These are phyloP conservation scores for Toxostoma redivivum DNA, from an alignment of 2,113 vertebrate species.

Conservation along the genomic window DNA sequence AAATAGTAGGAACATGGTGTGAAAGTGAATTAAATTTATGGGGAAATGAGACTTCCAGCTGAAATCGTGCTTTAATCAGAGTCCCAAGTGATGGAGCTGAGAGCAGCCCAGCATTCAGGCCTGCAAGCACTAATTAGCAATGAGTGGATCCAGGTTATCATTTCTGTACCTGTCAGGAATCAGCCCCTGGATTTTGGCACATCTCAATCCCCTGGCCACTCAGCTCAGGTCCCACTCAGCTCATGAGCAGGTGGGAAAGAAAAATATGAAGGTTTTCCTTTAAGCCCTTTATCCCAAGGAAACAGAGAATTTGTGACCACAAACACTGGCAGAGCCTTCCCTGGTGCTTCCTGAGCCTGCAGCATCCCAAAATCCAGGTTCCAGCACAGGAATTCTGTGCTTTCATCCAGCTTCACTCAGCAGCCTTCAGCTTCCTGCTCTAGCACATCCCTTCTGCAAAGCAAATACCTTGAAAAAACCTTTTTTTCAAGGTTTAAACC, in stretches of 20 bases:
- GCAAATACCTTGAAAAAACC: neutral
- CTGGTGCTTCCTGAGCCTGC: neutral
- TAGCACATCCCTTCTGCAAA: neutral
- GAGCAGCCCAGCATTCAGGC: neutral
- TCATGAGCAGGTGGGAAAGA: neutral
- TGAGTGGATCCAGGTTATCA: neutral
- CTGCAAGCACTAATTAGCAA: neutral
- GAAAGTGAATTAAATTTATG: neutral
- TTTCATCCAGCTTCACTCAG: neutral
- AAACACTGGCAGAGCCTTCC: neutral
- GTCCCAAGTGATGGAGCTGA: neutral
- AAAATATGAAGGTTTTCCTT: neutral
- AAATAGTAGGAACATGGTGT: neutral
- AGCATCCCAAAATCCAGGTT: neutral
- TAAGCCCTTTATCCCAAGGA: neutral
- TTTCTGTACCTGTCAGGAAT: neutral
- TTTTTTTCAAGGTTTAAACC: too few relatives aligned
- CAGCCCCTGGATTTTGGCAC: neutral
- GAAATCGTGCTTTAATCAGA: neutral
- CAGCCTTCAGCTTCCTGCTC: neutral
- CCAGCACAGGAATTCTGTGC: fast-evolving
- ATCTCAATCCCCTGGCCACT: neutral
- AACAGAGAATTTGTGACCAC: neutral
- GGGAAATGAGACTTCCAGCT: neutral
- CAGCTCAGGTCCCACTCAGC: neutral